A percentile compares a stretch with the other conserved stretches of the same genome.
These are phyloP conservation scores for Caenorhabditis sp. DNA, from an alignment of 2,888 invertebrate species.

Conservation along the genomic window DNA sequence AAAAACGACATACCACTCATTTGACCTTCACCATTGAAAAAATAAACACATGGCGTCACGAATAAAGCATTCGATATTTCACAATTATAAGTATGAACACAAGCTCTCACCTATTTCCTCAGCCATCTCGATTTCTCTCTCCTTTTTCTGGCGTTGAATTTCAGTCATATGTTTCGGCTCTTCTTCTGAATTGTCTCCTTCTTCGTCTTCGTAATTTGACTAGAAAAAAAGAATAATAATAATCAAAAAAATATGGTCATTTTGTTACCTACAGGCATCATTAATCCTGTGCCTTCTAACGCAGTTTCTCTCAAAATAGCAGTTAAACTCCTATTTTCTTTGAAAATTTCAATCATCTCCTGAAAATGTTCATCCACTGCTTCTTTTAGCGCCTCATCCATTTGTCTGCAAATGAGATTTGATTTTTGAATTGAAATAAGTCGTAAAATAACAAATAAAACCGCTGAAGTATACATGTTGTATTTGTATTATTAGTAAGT, in stretches of 20 bases:
- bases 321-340: slow-evolving; percentile 24
- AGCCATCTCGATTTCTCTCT: slow-evolving; percentile 30
- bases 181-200: slow-evolving; percentile 27
- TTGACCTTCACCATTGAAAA: too few species aligned
- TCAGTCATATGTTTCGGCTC: slow-evolving; percentile 31
- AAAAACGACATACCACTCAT: too few species aligned
- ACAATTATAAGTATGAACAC: too few species aligned
- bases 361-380: slow-evolving; percentile 25
- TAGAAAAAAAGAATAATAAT: slow-evolving; percentile 3
- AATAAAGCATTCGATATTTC: too few species aligned
- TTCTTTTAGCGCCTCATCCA: slow-evolving; percentile 36
- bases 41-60: too few species aligned
- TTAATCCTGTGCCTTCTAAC: slow-evolving; percentile 31
- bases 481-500: slow-evolving; percentile 1
- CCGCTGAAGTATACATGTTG: background rate
- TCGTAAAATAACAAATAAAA: background rate
- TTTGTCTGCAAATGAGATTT: too few species aligned
- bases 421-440: background rate
- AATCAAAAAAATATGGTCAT: background rate
- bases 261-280: slow-evolving; percentile 27
- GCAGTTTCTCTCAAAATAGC: slow-evolving; percentile 20
- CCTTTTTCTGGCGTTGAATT: slow-evolving; percentile 31
- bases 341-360: slow-evolving; percentile 16
- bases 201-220: slow-evolving; percentile 38
- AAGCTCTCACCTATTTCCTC: slow-evolving; percentile 24